A percentile compares a stretch with the other conserved stretches of the same genome.
These are phyloP conservation scores for Caenorhabditis latens DNA, from an alignment of 1,140 invertebrate genomes.

Conservation along the genomic window DNA sequence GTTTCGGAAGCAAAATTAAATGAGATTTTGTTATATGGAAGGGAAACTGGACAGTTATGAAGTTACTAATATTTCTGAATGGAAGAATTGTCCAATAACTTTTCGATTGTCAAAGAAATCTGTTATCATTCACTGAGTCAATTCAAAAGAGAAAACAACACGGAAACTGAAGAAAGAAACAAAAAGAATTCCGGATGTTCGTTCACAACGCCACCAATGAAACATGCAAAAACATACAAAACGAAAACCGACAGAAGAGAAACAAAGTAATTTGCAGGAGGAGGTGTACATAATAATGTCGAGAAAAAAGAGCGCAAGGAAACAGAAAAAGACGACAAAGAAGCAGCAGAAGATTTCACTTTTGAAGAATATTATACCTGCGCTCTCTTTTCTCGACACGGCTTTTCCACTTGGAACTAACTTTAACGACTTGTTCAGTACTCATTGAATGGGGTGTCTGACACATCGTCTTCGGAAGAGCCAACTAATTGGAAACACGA, in stretches of 20 bases:
- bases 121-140: no score
- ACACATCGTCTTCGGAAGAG: not conserved
- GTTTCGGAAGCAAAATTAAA: not conserved
- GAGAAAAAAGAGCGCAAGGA: slow-evolving; percentile 5
- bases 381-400: slow-evolving; percentile 14
- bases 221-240: slow-evolving; percentile 15
- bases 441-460: not conserved
- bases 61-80: not conserved
- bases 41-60: not conserved
- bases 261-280: slow-evolving; percentile 46
- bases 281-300: slow-evolving; percentile 47
- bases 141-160: no score
- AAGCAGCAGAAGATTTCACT: slow-evolving; percentile 52
- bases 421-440: slow-evolving; percentile 30
- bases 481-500: slow-evolving; percentile 26
- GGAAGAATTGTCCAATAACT: no score
- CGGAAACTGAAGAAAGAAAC: no score
- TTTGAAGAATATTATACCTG: slow-evolving; percentile 41
- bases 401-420: not conserved
- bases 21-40: not conserved
- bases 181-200: not conserved
- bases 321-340: slow-evolving; percentile 6
- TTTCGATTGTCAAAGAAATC: no score
- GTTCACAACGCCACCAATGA: not conserved
- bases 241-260: slow-evolving; percentile 1